phyloP scores from a whole-genome alignment of 1,140 invertebrate species.

The Drosophila mauritiana region DNA sequence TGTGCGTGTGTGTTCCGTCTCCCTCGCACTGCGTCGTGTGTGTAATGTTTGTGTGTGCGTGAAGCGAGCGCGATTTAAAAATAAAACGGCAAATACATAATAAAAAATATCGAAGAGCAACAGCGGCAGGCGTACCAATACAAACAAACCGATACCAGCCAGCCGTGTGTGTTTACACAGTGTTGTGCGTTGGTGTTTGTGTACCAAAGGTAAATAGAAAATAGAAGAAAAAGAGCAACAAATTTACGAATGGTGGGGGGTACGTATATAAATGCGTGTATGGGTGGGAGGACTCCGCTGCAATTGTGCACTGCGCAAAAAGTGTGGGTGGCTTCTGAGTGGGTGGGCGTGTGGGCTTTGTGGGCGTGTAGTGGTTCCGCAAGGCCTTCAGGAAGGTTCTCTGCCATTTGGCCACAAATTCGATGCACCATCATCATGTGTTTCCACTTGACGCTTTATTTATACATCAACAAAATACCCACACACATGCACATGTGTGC shows the following conservation, averaged over 20 bases:
- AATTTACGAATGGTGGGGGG: background rate
- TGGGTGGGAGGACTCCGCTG: conserved; percentile 29
- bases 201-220: conserved; percentile 77
- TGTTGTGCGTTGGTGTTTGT: conserved; percentile 54
- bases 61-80: conserved; percentile 64
- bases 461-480: conserved; percentile 9
- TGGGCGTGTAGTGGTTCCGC: conserved; percentile 1
- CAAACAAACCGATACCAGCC: conserved; percentile 42
- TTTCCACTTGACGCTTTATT: conserved; percentile 64
- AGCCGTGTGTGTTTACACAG: conserved; percentile 65
- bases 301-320: conserved; percentile 31
- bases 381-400: conserved; percentile 16
- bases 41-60: conserved; percentile 20
- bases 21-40: conserved; percentile 7
- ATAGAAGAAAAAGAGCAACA: conserved; percentile 32
- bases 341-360: background rate
- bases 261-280: background rate
- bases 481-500: conserved; percentile 39
- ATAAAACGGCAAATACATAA: conserved; percentile 79
- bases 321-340: conserved; percentile 1
- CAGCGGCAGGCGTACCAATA: conserved; percentile 57
- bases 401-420: conserved; percentile 12
- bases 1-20: conserved; percentile 9
- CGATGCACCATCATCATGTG: conserved; percentile 72
- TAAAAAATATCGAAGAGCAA: conserved; percentile 67